Evolutionary conservation across 2,888 invertebrate genomes (phyloP).

Genomic region (Dascillus cervinus): DNA sequence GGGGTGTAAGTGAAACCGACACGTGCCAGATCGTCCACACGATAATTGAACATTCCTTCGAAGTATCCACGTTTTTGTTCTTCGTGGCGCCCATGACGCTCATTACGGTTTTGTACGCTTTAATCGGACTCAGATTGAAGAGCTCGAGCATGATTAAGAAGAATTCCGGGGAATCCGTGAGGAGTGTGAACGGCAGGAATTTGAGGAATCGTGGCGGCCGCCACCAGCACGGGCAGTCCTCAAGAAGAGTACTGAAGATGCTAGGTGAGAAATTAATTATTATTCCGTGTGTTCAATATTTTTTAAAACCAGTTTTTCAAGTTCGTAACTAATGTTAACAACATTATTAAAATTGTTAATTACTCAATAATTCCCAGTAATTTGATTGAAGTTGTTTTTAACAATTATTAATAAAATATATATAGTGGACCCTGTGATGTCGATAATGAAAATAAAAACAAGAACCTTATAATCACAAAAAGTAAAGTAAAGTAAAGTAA

Average conservation of each 20-base stretch:
- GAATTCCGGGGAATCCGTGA: constrained; percentile 11
- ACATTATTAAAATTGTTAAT: too few relatives aligned
- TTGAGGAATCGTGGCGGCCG: constrained; percentile 13
- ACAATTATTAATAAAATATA: too few relatives aligned
- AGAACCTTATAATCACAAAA: too few relatives aligned
- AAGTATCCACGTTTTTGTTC: constrained; percentile 73
- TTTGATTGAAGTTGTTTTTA: too few relatives aligned
- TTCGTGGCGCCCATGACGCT: constrained; percentile 83
- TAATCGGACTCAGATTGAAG: constrained; percentile 65
- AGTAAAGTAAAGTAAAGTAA: too few relatives aligned
- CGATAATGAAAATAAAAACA: too few relatives aligned
- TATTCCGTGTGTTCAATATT: too few relatives aligned
- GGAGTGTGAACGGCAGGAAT: constrained; percentile 2
- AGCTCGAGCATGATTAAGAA: constrained; percentile 51
- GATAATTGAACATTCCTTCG: constrained; percentile 63
- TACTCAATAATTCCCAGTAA: too few relatives aligned
- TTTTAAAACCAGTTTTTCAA: too few relatives aligned
- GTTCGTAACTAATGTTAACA: too few relatives aligned
- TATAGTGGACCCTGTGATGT: too few relatives aligned
- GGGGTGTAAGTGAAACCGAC: constrained; percentile 30
- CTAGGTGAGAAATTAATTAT: constrained; percentile 53
- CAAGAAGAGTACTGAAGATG: constrained; percentile 66
- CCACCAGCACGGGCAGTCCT: constrained; percentile 22
- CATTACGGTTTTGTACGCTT: constrained; percentile 72
- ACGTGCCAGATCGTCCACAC: constrained; percentile 48